Conservation (phyloP, 2,888 invertebrate species). For the Gymnoscelis rufifasciata region DNA sequence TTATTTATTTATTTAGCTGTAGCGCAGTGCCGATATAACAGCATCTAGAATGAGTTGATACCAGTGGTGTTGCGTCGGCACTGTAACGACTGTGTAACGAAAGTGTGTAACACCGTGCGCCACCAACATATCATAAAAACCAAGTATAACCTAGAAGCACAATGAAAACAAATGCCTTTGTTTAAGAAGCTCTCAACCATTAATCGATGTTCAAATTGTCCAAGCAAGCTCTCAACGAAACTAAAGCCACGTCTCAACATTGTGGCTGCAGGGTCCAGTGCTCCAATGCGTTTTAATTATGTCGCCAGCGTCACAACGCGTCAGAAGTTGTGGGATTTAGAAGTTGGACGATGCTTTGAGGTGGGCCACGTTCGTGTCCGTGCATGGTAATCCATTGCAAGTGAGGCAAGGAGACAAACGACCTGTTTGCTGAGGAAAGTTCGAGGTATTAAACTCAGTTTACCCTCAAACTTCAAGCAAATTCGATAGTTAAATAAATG, state of each 20-base stretch:
- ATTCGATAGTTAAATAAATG: not conserved
- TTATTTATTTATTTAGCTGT: too few relatives aligned
- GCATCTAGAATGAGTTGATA: too few relatives aligned
- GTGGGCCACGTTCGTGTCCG: slow-evolving; percentile 50
- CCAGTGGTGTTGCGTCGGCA: too few relatives aligned
- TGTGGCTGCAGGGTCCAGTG: not conserved
- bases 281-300: slow-evolving; percentile 10
- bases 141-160: too few relatives aligned
- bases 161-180: too few relatives aligned
- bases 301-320: not conserved
- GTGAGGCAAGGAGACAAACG: slow-evolving; percentile 25
- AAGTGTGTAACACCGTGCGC: too few relatives aligned
- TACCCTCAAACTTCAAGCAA: not conserved
- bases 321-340: slow-evolving; percentile 25
- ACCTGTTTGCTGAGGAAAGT: slow-evolving; percentile 10
- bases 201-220: too few relatives aligned
- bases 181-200: too few relatives aligned
- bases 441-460: slow-evolving; percentile 9
- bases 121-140: too few relatives aligned
- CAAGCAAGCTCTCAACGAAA: too few relatives aligned
- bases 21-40: too few relatives aligned
- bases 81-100: too few relatives aligned
- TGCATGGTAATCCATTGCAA: slow-evolving; percentile 56
- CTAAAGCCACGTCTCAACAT: not conserved
- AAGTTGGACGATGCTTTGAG: slow-evolving; percentile 49